Percentiles rank a stretch among this genome's conserved stretches.
Evolutionary conservation across 2,888 invertebrate species (phyloP).

Genomic region (Drosophila acutilabella): DNA sequence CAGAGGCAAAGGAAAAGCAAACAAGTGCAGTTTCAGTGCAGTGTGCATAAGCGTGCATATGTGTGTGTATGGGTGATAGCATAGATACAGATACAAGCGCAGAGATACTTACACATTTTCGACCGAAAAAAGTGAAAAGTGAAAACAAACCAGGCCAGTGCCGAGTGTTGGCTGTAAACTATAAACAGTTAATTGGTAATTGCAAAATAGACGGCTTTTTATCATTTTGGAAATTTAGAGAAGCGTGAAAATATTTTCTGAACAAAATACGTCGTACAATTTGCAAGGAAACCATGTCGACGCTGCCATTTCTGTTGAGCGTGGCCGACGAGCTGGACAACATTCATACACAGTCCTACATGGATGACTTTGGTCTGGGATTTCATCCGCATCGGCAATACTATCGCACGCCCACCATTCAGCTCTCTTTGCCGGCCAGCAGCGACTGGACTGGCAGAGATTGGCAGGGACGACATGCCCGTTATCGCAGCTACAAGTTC

Average conservation of each 20-base stretch:
- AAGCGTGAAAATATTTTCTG: background rate
- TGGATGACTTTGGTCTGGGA: constrained; percentile 84
- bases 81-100: constrained; percentile 66
- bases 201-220: background rate
- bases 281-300: constrained; percentile 80
- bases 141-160: constrained; percentile 54
- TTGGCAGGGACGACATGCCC: constrained; percentile 75
- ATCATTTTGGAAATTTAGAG: background rate
- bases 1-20: constrained; percentile 52
- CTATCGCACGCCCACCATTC: constrained; percentile 83
- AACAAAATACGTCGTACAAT: constrained; percentile 51
- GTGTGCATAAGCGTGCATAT: constrained; percentile 17
- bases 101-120: constrained; percentile 66
- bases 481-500: constrained; percentile 78
- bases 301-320: constrained; percentile 83
- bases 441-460: constrained; percentile 82
- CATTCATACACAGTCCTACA: constrained; percentile 83
- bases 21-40: constrained; percentile 52
- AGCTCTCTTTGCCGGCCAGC: constrained; percentile 83
- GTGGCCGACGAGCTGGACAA: constrained; percentile 85
- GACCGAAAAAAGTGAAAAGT: constrained; percentile 42
- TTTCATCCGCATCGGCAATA: constrained; percentile 85
- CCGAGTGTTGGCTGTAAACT: constrained; percentile 1
- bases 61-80: constrained; percentile 48
- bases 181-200: background rate